Conservation (phyloP, 2,113 vertebrate species). For the Platichthys flesus region DNA sequence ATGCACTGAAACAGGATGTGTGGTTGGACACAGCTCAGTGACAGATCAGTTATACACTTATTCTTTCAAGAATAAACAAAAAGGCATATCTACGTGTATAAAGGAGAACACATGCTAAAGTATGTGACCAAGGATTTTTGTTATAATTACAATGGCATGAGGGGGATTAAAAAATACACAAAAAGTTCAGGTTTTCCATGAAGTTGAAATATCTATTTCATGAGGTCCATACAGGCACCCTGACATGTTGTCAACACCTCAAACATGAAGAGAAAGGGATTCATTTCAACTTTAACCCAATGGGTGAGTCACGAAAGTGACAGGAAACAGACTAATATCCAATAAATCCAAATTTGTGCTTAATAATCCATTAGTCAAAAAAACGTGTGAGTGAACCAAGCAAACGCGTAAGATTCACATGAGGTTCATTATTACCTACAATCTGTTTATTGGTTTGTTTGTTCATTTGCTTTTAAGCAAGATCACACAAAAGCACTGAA, state of each 20-base stretch:
- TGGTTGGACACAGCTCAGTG: not conserved
- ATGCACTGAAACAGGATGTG: slow-evolving; percentile 8
- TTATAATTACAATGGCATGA: not conserved
- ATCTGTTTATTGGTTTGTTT: too few species aligned
- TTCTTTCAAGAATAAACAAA: too few species aligned
- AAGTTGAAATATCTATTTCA: not conserved
- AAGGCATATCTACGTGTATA: not conserved
- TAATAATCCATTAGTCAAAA: too few species aligned
- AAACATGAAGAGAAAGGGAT: not conserved
- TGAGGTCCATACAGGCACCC: not conserved
- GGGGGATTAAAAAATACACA: not conserved
- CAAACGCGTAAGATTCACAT: too few species aligned
- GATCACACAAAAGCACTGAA: too few species aligned
- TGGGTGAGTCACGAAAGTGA: too few species aligned
- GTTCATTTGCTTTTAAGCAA: too few species aligned
- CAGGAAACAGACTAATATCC: too few species aligned
- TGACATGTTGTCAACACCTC: not conserved
- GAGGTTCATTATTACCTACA: too few species aligned
- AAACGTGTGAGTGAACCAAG: too few species aligned
- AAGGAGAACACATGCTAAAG: not conserved
- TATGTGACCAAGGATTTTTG: not conserved
- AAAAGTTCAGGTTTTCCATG: not conserved
- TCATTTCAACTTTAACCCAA: not conserved
- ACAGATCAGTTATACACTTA: too few species aligned
- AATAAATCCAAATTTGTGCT: too few species aligned